Evolutionary conservation across 35 echinoderm and acorn worm genomes (phyloP), one percentile per base, ranked within the genome.

Genomic region (Lytechinus variegatus): DNA sequence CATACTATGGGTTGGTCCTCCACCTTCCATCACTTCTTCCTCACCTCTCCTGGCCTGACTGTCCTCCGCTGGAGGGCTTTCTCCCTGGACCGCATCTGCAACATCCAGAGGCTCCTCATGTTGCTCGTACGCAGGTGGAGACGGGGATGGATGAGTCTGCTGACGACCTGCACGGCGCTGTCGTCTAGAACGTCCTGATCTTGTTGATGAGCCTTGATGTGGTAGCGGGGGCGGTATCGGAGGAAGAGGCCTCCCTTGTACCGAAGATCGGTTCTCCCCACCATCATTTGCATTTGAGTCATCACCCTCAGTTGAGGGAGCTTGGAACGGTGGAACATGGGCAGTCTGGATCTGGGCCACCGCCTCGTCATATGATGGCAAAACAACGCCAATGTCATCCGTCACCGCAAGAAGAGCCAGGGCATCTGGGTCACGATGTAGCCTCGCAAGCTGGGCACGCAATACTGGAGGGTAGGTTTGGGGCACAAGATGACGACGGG

Each of bases 281-380:
- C 86, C 66, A 61, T 7, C 57, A 13, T 14, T 79, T 24, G 16
- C 12, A 79, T 24, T 79, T 27, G 9, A 12, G 6, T 56, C 60
- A 29, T 56, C 24, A 52, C 58, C 33, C 5, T 92, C 89, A 27
- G 51, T 27, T 14, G 56, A 79, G 52, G 91, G 71, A 6, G 95
- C 5, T 90, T 28, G 29, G 52, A 90, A 90, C 10, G 88, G 86
- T 10, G 95, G 95, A 54, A 87, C 87, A 27, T 54, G 95, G 27
- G 60, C 54, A 3, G 87, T 53, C 60, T 27, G 24, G 89, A n/a
- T 86, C 28, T 8, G n/a, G 19, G 96, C 94, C 27, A 89, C 92
- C 16, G 96, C 96, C 61, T 97, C 96, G 53, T 97, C 96, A 54
- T 97, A 97, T 52, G 96, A 93, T 14, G 96, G 96, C 60, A 97